Evolutionary conservation across 1,140 invertebrate genomes (phyloP), one percentile per base, ranked within the genome.

Genomic region (Myzus persicae): DNA sequence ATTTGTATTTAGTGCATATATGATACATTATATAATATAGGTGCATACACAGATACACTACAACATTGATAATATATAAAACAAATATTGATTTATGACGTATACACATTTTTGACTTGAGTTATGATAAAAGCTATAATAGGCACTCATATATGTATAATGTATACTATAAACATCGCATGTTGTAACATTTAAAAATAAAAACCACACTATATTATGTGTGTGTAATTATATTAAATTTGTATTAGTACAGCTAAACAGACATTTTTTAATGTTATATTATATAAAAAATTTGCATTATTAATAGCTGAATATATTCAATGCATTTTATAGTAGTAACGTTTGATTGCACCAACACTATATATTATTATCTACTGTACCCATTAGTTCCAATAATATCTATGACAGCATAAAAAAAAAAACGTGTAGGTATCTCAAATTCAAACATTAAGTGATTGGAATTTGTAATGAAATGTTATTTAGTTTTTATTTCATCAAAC

Each of bases 51-150:
- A 76, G 31, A n/a, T 36, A 76, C n/a, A n/a, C 14, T 76, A n/a
- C 59, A 76, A n/a, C 4, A 76, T n/a, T 76, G n/a, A 18, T 67
- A 76, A 76, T 1, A 76, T n/a, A 76, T n/a, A n/a, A 76, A 76
- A 76, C 31, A 76, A 76, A 82, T 38, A 82, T 38, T 82, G 76
- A 82, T 82, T 82, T 24, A 82, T 82, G 76, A 82, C 22, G 31
- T 67, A n/a, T n/a, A n/a, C 14, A 36, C 36, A 76, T 76, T 76
- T 76, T 24, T n/a, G 59, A 18, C 59, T 76, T n/a, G 31, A n/a
- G 31, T 76, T 76, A 76, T 76, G 31, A 76, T 76, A 76, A 76
- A n/a, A 76, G 59, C 76, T 38, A 82, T 82, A 38, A 82, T 82
- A 82, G 20, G 36, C 38, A 82, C 36, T 24, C n/a, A 38, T 38